Base-by-base conservation (phyloP, 2,797 vertebrate genomes). In the Zenarchopterus dispar region DNA sequence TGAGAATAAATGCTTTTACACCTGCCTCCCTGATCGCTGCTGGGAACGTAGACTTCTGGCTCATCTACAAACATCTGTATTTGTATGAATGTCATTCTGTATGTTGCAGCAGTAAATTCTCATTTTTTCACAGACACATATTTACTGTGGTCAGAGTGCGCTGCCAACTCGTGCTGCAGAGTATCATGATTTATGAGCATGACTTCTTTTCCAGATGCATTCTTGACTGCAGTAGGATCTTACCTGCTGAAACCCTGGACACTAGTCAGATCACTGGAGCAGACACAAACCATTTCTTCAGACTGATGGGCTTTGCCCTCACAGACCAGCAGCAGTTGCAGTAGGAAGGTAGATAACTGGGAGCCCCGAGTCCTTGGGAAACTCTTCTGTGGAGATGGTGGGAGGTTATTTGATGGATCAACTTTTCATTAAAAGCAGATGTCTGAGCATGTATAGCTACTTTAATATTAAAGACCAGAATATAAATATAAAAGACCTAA, bases 151-250 rank as follows among this genome's bases (percentile, higher is more conserved):
- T 63, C 56, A 62, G 55, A 65, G 60, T 44, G n/a, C 64, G 62
- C 60, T 80, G 80, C 83, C 81, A 80, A 78, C 64, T 77, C 72
- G 41, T 54, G 22, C 75, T 58, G 61, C 79, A 77, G 76, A 71
- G 77, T 62, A 6, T 50, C 62, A 43, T 79, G 80, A 92, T 90
- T 92, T 85, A 91, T 71, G 74, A 65, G 59, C 46, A 4, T 66
- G 77, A 91, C 75, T 84, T 51, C 2, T 92, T 91, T 90, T 90
- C 87, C 90, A 91, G 85, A 91, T 91, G 87, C 77, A 83, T 71
- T 70, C 65, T 62, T 55, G 56, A 72, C 73, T 75, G 58, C 52
- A 62, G 67, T 45, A 77, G 70, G 61, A 81, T 70, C 72, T 62
- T 72, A 72, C 63, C 85, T 81, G 62, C 67, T 53, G 61, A 58